Base-by-base conservation (phyloP, 2,888 invertebrate genomes). In the Isoperla grammatica region DNA sequence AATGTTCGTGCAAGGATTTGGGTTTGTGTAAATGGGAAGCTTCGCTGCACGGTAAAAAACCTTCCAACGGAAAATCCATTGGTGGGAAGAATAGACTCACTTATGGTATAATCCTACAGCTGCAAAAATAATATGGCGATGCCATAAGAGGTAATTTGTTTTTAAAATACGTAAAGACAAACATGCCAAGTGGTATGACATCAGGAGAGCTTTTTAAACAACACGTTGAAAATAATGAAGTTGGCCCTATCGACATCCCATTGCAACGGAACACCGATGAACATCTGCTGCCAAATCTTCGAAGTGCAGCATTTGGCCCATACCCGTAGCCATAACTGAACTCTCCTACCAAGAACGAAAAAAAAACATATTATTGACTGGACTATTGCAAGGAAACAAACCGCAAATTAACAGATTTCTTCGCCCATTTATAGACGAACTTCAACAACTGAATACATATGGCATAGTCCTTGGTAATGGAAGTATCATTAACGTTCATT, bases 331-430 rank as follows among this genome's bases (percentile, higher is more conserved):
- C 3, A 20, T 50, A n/a, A 50, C 13, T 20, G 50, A 50, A 15
- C 35, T 50, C n/a, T 20, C 50, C 13, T 50, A 19, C 15, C 50
- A 20, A 20, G 50, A 23, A 11, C 11, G 50, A 15, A 17, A 15
- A 15, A 12, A 50, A 8, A 50, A 50, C 23, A 50, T 50, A 35
- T 15, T 50, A 19, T 35, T 50, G n/a, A 29, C 29, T n/a, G 22
- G 50, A 11, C 20, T 50, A 20, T 50, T 12, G 29, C 35, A 19
- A 19, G 50, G 23, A 6, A 15, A 15, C n/a, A 40, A 40, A 40
- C 40, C 40, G 6, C n/a, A 40, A 4, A 40, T 40, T 4, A 12
- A 15, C n/a, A 40, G 5, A 8, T 40, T 40, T 12, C 40, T 40
- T 12, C 5, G 40, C 3, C 40, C 40, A 40, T 40, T 40, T 40